Percentiles rank a stretch among this genome's conserved stretches.
Evolutionary conservation across 2,797 vertebrate genomes (phyloP).

Genomic region (Peromyscus nudipes): DNA sequence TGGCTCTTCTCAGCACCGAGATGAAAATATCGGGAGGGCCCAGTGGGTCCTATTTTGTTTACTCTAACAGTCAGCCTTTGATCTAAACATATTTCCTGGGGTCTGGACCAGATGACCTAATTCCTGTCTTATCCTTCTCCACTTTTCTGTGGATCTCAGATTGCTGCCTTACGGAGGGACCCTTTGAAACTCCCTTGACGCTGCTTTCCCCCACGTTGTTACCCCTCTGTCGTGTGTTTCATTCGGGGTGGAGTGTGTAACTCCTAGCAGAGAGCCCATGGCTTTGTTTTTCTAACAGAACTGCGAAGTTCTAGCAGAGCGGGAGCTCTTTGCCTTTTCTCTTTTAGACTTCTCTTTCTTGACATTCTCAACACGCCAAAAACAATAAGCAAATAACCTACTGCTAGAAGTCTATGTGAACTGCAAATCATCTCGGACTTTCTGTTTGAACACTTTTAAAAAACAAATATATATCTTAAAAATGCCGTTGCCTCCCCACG

Average conservation of each 20-base stretch:
- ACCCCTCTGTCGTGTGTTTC: conserved; percentile 61
- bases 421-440: conserved; percentile 71
- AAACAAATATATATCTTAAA: not conserved
- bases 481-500: not conserved
- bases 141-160: conserved; percentile 79
- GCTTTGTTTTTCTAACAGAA: conserved; percentile 80
- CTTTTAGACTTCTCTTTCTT: conserved; percentile 56
- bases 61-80: conserved; percentile 80
- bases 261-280: not conserved
- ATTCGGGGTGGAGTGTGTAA: conserved; percentile 15
- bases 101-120: conserved; percentile 83
- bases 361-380: conserved; percentile 72
- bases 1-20: conserved; percentile 71
- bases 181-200: conserved; percentile 81
- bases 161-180: conserved; percentile 66
- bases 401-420: conserved; percentile 64
- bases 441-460: conserved; percentile 51
- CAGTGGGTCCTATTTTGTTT: conserved; percentile 76
- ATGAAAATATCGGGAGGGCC: conserved; percentile 78
- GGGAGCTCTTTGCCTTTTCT: not conserved
- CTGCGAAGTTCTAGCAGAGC: conserved; percentile 73
- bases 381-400: conserved; percentile 80
- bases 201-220: conserved; percentile 36
- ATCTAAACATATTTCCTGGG: conserved; percentile 83
- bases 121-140: conserved; percentile 80